Conservation (phyloP, 1,140 invertebrate genomes). For the Cotesia typhae region DNA sequence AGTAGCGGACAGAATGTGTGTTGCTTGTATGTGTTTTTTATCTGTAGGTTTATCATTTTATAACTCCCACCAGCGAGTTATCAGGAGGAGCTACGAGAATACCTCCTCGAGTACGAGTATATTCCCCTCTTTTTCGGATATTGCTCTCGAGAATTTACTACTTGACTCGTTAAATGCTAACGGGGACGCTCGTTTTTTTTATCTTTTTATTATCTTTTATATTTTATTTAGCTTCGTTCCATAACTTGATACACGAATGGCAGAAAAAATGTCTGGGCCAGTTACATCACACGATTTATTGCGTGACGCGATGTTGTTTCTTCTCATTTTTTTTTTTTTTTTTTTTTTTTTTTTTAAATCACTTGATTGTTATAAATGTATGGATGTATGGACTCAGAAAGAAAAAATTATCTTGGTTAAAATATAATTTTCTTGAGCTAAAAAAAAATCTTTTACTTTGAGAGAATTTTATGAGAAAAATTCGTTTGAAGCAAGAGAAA, state of each 20-base stretch:
- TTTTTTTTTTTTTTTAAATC: background rate
- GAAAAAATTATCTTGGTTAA: no score
- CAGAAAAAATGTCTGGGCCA: conserved; percentile 14
- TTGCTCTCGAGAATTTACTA: conserved; percentile 33
- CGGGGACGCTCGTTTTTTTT: conserved; percentile 38
- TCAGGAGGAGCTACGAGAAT: conserved; percentile 45
- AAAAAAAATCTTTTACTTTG: no score
- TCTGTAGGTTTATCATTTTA: background rate
- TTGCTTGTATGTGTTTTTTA: background rate
- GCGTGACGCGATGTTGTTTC: conserved; percentile 16
- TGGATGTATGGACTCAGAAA: no score
- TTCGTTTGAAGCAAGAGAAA: no score
- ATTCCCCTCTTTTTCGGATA: conserved; percentile 7
- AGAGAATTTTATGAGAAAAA: no score
- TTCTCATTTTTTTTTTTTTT: background rate
- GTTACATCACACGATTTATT: conserved; percentile 27
- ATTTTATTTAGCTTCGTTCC: conserved; percentile 3
- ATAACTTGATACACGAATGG: conserved; percentile 15
- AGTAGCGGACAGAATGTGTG: conserved; percentile 50
- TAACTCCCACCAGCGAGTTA: conserved; percentile 47
- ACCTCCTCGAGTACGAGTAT: conserved; percentile 29
- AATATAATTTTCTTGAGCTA: no score
- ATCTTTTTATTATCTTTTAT: background rate
- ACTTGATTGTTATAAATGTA: background rate
- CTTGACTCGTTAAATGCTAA: conserved; percentile 49